Conservation (phyloP, 2,888 invertebrate genomes). For the Agrotis ipsilon region DNA sequence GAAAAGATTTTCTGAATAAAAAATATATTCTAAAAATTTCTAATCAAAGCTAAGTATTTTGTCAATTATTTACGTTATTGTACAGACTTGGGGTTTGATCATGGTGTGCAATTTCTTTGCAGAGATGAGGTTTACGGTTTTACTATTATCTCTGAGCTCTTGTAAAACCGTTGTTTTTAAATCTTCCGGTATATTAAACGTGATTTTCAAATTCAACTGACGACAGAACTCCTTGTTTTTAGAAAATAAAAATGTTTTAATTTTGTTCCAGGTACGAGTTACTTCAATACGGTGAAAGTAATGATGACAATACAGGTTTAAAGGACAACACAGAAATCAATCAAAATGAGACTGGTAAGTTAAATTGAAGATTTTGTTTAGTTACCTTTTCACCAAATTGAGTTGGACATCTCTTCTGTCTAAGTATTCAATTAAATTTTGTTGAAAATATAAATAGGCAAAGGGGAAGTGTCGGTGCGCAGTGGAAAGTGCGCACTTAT, state of each 20-base stretch:
- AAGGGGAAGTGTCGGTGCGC: slow-evolving; percentile 87
- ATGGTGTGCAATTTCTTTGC: neutral
- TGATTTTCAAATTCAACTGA: neutral
- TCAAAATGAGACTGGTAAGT: slow-evolving; percentile 89
- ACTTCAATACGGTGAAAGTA: slow-evolving; percentile 69
- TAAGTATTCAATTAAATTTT: slow-evolving; percentile 70
- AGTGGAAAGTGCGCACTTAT: slow-evolving; percentile 89
- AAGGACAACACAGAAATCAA: slow-evolving; percentile 65
- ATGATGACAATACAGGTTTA: slow-evolving; percentile 73
- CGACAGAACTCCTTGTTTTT: neutral
- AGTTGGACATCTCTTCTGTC: slow-evolving; percentile 27
- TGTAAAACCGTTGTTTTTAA: neutral
- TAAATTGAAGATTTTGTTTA: slow-evolving; percentile 7
- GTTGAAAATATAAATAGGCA: slow-evolving; percentile 82
- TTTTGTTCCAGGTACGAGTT: slow-evolving; percentile 81
- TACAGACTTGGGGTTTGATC: neutral
- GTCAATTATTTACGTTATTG: neutral
- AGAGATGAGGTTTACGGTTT: neutral
- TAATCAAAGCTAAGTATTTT: neutral
- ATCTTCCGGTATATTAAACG: neutral
- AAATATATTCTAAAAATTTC: neutral
- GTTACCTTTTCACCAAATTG: slow-evolving; percentile 6
- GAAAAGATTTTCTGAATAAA: neutral
- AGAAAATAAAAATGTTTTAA: slow-evolving; percentile 33
- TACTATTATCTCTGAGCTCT: neutral